Conservation (phyloP, 2,888 invertebrate species). For the Tricholauxania praeusta region DNA sequence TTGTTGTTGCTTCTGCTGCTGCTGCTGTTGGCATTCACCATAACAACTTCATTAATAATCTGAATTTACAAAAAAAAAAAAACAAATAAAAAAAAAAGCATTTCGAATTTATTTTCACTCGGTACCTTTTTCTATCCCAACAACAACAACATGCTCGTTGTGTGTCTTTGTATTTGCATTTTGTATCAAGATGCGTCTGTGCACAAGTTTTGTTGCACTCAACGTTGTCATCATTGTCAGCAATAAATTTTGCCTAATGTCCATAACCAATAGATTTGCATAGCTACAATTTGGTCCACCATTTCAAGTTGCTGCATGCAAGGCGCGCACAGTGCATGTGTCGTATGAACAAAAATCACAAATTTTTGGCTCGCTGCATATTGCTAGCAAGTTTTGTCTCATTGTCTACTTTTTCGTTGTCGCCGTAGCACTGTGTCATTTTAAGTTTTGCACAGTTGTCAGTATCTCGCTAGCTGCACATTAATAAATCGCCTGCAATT, state of each 20-base stretch:
- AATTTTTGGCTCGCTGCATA: too few relatives aligned
- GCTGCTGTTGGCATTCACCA: not conserved
- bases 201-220: not conserved
- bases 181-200: slow-evolving; percentile 8
- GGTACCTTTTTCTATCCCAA: too few relatives aligned
- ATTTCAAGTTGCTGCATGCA: not conserved
- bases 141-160: too few relatives aligned
- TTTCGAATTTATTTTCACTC: too few relatives aligned
- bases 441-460: not conserved
- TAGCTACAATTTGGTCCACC: slow-evolving; percentile 3
- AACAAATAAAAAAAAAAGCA: too few relatives aligned
- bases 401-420: not conserved
- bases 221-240: not conserved
- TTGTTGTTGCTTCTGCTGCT: not conserved
- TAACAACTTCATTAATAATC: slow-evolving; percentile 50
- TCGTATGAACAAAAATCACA: too few relatives aligned
- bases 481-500: slow-evolving; percentile 50
- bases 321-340: too few relatives aligned
- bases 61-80: slow-evolving; percentile 17
- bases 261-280: slow-evolving; percentile 42
- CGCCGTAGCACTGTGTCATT: not conserved
- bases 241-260: slow-evolving; percentile 44
- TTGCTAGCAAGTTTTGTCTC: too few relatives aligned
- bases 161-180: not conserved
- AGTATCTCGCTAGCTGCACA: not conserved